A percentile compares a stretch with the other conserved stretches of the same genome.
Evolutionary conservation across 2,797 vertebrate species (phyloP).

Genomic region (Astyanax mexicanus): DNA sequence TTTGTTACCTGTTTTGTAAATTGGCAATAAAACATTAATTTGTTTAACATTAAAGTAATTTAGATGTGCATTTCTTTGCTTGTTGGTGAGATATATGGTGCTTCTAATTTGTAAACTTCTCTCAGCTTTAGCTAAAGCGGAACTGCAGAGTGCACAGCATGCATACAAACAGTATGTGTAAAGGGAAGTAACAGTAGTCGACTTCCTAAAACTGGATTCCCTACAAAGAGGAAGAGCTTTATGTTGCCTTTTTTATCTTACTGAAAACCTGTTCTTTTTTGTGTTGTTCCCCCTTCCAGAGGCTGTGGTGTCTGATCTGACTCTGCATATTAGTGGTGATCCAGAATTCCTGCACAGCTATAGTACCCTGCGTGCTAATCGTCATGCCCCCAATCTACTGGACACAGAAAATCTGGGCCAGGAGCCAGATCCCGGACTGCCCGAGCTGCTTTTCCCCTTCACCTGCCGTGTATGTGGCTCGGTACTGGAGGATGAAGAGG

Average conservation of each 20-base stretch:
- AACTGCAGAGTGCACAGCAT: conserved; percentile 26
- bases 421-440: conserved; percentile 79
- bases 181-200: conserved; percentile 44
- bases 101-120: conserved; percentile 12
- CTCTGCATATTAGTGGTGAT: conserved; percentile 79
- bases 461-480: conserved; percentile 88
- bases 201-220: conserved; percentile 48
- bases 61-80: too few species aligned
- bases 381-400: conserved; percentile 59
- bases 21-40: neutral
- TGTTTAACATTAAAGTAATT: too few species aligned
- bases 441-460: conserved; percentile 91
- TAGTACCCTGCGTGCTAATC: conserved; percentile 64
- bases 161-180: conserved; percentile 2
- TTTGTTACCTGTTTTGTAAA: neutral
- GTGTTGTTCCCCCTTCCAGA: conserved; percentile 42
- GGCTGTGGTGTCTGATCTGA: conserved; percentile 82
- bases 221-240: conserved; percentile 36
- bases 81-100: neutral
- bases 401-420: conserved; percentile 68
- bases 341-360: conserved; percentile 83
- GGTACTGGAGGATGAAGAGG: conserved; percentile 85
- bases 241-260: conserved; percentile 11
- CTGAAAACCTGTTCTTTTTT: neutral
- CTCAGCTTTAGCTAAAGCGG: conserved; percentile 43